Conservation (phyloP, 2,888 invertebrate species). For the Ischnura elegans region DNA sequence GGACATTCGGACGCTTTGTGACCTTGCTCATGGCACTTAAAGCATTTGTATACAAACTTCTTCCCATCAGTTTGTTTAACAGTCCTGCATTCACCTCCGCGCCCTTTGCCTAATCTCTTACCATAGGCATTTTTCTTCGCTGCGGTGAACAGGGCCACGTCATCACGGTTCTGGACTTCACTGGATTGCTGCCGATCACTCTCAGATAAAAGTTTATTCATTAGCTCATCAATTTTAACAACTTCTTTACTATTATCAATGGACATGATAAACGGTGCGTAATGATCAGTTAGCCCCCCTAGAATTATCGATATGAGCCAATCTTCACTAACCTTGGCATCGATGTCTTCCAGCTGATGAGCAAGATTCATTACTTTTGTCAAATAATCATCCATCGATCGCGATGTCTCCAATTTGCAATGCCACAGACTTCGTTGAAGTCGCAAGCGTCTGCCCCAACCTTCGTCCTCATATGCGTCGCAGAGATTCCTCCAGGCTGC, state of each 20-base stretch:
- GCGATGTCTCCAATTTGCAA: neutral
- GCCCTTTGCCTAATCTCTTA: neutral
- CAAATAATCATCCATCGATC: neutral
- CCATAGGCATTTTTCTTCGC: neutral
- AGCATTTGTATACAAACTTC: neutral
- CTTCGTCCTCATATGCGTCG: neutral
- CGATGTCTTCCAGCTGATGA: neutral
- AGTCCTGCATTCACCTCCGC: neutral
- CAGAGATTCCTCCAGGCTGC: neutral
- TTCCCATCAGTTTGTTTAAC: neutral
- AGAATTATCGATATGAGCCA: constrained; percentile 2
- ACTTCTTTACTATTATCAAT: neutral
- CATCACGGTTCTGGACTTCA: no score
- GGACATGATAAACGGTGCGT: neutral
- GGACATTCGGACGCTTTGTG: neutral
- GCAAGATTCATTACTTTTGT: no score
- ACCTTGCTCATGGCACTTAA: neutral
- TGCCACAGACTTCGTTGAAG: neutral
- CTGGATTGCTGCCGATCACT: neutral
- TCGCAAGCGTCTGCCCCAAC: no score
- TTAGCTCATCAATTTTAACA: neutral
- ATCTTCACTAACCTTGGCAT: neutral
- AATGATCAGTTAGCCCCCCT: neutral
- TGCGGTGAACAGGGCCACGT: no score
- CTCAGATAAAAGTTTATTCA: constrained; percentile 1